A percentile compares a stretch with the other conserved stretches of the same genome.
Conservation (phyloP, 2,888 invertebrate genomes). For the Nipponacmea schrenckii region DNA sequence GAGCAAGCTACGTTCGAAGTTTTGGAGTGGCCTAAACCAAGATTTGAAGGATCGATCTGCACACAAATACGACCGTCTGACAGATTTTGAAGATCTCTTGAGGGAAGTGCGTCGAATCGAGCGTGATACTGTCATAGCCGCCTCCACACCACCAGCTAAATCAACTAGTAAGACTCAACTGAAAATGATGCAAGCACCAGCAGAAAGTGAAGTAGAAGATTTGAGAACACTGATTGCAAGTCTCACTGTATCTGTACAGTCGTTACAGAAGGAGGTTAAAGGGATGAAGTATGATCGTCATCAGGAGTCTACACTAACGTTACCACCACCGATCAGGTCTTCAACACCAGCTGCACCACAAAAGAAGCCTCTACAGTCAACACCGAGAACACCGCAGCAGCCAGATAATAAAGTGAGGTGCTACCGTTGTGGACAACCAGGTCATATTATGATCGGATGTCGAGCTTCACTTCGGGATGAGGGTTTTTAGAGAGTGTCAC, state of each 20-base stretch:
- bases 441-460: not conserved
- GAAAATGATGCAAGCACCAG: constrained; percentile 3
- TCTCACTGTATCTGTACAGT: not conserved
- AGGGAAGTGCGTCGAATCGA: not conserved
- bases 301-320: not conserved
- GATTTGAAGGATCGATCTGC: not conserved
- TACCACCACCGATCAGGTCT: not conserved
- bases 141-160: not conserved
- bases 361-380: not conserved
- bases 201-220: not conserved
- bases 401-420: not conserved
- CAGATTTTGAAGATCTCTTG: constrained; percentile 1
- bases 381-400: not conserved
- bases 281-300: not conserved
- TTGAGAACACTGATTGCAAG: not conserved
- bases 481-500: constrained; percentile 1
- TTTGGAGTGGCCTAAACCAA: not conserved
- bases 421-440: constrained; percentile 1
- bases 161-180: not conserved
- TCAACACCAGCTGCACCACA: not conserved
- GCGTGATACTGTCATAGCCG: not conserved
- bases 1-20: not conserved
- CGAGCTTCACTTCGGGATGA: not conserved
- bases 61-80: not conserved
- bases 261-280: not conserved